A percentile compares a stretch with the other conserved stretches of the same genome.
These are phyloP conservation scores for Chrysina gloriosa DNA, from an alignment of 2,888 invertebrate genomes.

Conservation along the genomic window DNA sequence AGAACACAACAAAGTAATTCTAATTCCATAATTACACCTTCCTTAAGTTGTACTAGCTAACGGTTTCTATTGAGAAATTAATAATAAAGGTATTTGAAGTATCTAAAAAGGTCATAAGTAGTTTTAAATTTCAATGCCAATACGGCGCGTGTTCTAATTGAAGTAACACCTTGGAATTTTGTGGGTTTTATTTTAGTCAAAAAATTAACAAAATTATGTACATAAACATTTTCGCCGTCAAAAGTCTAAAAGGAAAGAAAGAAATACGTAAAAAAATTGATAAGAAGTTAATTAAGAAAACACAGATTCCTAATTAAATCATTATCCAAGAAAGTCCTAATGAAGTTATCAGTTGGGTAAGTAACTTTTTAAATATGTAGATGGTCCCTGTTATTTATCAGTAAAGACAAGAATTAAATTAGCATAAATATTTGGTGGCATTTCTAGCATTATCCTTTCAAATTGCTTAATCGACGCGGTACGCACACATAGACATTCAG, in stretches of 20 bases:
- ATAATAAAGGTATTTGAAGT: too few species aligned
- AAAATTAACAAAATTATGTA: too few species aligned
- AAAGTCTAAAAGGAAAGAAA: neutral
- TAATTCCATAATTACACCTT: too few species aligned
- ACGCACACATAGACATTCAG: neutral
- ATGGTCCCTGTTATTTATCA: conserved; percentile 17
- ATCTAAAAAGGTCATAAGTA: too few species aligned
- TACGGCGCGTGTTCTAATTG: too few species aligned
- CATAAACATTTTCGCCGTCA: neutral
- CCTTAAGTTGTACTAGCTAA: too few species aligned
- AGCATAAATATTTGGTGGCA: conserved; percentile 18
- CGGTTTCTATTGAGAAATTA: too few species aligned
- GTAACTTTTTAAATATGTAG: conserved; percentile 25
- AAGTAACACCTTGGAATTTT: too few species aligned
- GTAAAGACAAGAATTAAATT: conserved; percentile 22
- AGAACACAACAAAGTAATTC: too few species aligned
- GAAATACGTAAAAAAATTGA: neutral
- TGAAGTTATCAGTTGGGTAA: conserved; percentile 19
- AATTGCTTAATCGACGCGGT: conserved; percentile 1
- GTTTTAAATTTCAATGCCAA: too few species aligned
- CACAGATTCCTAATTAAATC: conserved; percentile 20
- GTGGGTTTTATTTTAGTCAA: too few species aligned
- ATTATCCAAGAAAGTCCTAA: conserved; percentile 13
- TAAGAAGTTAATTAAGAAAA: conserved; percentile 19
- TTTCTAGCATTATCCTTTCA: conserved; percentile 2